Base-by-base conservation (phyloP, 2,113 vertebrate species). In the Poeciliopsis prolifica region DNA sequence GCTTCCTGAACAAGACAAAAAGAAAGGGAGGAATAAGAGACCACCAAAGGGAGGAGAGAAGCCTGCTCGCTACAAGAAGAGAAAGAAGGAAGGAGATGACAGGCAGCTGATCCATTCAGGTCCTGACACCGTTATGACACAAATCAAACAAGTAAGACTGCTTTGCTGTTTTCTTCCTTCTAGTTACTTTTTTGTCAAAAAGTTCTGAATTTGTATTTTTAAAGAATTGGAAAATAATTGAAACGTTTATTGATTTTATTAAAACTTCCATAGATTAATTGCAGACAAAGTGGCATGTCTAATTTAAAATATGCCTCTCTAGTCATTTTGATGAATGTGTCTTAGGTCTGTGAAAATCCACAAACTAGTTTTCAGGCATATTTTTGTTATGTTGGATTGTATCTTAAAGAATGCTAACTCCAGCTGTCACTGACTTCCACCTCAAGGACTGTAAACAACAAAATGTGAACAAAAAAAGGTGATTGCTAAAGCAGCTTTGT, bases 21-120 rank as follows among this genome's bases (percentile, higher is more conserved):
- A 98, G 92, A 98, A 96, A 70, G 96, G 96, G 77, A 94, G 97
- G 78, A 98, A 94, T 81, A 99, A 98, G 82, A 89, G 97, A 69
- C 82, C 94, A 26, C 96, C 95, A 22, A 97, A 95, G 86, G 93
- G 94, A 0, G 95, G 95, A 48, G 98, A 98, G 83, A 99, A 97
- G 79, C 95, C 96, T 7, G 93, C 94, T 66, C 96, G 98, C 51
- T 97, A 96, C 75, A 99, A 99, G 88, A 98, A 96, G 86, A 96
- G 97, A 68, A 99, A 95, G 86, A 99, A 98, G 86, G 98, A 98
- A 3, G 97, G 96, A 14, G 97, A 98, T 28, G 97, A 97, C 75
- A 96, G 95, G 31, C 95, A 95, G 11, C 83, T 93, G 14, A 51
- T 96, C 87, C 96, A 93, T 81, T 89, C 95, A 12, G 93, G 92